These are phyloP conservation scores for Eucera pruinosa DNA, from an alignment of 2,888 invertebrate species.

Conservation along the genomic window DNA sequence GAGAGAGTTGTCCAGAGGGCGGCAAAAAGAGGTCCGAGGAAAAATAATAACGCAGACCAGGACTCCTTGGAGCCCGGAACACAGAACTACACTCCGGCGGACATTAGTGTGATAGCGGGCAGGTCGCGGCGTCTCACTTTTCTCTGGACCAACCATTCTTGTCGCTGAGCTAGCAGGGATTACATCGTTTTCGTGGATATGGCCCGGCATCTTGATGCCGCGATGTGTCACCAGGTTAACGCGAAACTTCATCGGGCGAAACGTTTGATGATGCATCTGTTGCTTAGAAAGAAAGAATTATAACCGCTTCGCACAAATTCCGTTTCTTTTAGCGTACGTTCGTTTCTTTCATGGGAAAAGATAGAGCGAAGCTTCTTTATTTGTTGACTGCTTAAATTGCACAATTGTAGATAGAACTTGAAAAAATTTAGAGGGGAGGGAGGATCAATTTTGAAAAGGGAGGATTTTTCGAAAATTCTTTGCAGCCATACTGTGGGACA, in stretches of 20 bases:
- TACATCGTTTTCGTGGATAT: constrained; percentile 32
- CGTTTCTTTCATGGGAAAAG: too few relatives aligned
- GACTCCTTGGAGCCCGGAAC: constrained; percentile 29
- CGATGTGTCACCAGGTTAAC: background rate
- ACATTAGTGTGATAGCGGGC: constrained; percentile 61
- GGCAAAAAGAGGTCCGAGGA: constrained; percentile 52
- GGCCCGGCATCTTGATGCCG: constrained; percentile 37
- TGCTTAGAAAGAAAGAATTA: constrained; percentile 31
- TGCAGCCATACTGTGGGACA: too few relatives aligned
- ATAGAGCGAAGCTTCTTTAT: too few relatives aligned
- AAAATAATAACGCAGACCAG: constrained; percentile 69
- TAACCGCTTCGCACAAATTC: constrained; percentile 5
- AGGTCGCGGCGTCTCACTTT: constrained; percentile 10
- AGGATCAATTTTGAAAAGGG: too few relatives aligned
- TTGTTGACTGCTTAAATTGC: too few relatives aligned
- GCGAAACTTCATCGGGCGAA: constrained; percentile 22
- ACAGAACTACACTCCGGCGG: constrained; percentile 62
- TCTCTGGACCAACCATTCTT: constrained; percentile 24
- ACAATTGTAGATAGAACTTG: too few relatives aligned
- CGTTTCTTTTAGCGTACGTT: background rate
- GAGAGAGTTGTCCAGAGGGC: constrained; percentile 11
- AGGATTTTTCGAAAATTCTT: too few relatives aligned
- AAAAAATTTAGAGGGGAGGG: too few relatives aligned
- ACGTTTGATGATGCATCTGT: constrained; percentile 8
- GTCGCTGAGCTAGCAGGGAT: constrained; percentile 35